Conservation (phyloP, 2,113 vertebrate species). For the Cisticola juncidis region DNA sequence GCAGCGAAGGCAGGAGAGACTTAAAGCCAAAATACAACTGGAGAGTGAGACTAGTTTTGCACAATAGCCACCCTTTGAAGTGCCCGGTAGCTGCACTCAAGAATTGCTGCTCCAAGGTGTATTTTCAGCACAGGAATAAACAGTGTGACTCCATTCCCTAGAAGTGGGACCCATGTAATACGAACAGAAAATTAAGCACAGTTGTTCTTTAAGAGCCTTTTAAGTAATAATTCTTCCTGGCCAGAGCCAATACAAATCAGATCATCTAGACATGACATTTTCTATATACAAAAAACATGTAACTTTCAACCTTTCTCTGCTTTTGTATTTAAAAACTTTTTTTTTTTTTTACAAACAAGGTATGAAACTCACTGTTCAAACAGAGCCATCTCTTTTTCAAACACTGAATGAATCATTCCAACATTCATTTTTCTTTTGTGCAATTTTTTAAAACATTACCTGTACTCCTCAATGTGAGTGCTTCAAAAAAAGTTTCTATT, state of each 20-base stretch:
- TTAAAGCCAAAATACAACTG: not conserved
- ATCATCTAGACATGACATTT: slow-evolving; percentile 79
- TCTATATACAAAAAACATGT: slow-evolving; percentile 84
- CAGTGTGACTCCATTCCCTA: slow-evolving; percentile 54
- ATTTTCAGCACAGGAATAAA: slow-evolving; percentile 65
- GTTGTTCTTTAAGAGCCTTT: slow-evolving; percentile 78
- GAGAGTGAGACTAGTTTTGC: not conserved
- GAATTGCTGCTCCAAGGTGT: slow-evolving; percentile 52
- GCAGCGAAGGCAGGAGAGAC: not conserved
- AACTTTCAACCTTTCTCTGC: slow-evolving; percentile 80
- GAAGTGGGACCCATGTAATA: slow-evolving; percentile 48
- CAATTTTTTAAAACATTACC: slow-evolving; percentile 88
- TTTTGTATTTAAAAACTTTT: slow-evolving; percentile 78
- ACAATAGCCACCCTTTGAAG: slow-evolving; percentile 10
- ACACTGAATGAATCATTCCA: slow-evolving; percentile 88
- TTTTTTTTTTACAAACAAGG: slow-evolving; percentile 84
- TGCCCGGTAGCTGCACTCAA: not conserved
- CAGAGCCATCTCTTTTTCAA: slow-evolving; percentile 83
- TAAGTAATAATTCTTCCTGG: slow-evolving; percentile 76
- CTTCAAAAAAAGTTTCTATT: slow-evolving; percentile 79
- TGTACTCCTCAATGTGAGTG: slow-evolving; percentile 91
- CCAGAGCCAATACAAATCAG: slow-evolving; percentile 78
- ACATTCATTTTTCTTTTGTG: slow-evolving; percentile 98
- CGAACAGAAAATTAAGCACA: slow-evolving; percentile 73
- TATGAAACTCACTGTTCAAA: slow-evolving; percentile 84